Percentiles rank a stretch among this genome's conserved stretches.
phyloP scores from a whole-genome alignment of 2,797 vertebrate genomes.

The Sebastes nivosus region DNA sequence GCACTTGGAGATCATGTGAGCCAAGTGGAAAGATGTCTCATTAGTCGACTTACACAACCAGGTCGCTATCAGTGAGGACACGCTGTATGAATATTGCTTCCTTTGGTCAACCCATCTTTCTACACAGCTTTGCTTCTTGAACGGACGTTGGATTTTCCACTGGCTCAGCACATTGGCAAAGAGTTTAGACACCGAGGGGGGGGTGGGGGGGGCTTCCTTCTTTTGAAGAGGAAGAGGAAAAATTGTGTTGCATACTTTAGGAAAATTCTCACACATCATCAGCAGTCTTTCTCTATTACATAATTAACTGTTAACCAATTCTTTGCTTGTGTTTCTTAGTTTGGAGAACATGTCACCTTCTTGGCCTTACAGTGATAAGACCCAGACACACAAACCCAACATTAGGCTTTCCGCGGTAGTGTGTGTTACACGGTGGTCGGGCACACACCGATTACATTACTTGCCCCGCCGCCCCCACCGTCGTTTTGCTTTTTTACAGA shows the following conservation, averaged over 20 bases:
- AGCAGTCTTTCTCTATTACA: no score
- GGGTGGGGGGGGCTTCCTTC: conserved; percentile 63
- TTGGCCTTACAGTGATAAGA: neutral
- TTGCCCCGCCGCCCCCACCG: no score
- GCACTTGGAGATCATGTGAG: conserved; percentile 59
- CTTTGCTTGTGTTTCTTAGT: conserved; percentile 4
- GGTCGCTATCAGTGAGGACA: conserved; percentile 69
- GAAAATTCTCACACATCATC: no score
- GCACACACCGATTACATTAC: no score
- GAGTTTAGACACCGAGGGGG: conserved; percentile 47
- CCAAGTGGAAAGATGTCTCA: conserved; percentile 72
- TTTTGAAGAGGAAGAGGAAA: conserved; percentile 71
- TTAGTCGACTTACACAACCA: conserved; percentile 55
- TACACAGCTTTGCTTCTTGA: conserved; percentile 69
- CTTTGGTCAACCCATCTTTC: conserved; percentile 76
- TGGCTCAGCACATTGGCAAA: conserved; percentile 80
- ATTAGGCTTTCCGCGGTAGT: no score
- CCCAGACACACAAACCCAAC: no score
- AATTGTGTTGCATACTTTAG: conserved; percentile 50
- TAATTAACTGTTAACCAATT: conserved; percentile 13
- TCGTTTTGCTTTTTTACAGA: no score
- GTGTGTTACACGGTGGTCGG: no score
- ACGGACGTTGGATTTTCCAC: conserved; percentile 80
- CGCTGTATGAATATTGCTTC: conserved; percentile 77
- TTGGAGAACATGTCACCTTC: neutral